A percentile compares a stretch with the other conserved stretches of the same genome.
Conservation (phyloP, 2,888 invertebrate species). For the Drepana falcataria region DNA sequence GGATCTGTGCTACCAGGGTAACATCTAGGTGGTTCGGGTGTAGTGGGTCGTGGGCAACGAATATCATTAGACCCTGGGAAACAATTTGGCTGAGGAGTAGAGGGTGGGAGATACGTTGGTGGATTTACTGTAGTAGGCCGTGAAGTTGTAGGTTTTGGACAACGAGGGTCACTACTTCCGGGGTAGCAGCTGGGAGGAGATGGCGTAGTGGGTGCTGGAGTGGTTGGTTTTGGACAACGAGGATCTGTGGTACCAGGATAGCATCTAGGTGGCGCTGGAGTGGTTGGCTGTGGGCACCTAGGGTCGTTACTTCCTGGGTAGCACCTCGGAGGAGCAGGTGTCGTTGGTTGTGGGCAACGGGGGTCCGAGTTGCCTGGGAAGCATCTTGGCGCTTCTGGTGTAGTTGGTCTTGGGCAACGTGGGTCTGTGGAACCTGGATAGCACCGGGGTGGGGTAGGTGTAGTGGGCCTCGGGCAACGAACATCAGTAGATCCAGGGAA, state of each 20-base stretch:
- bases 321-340: constrained; percentile 8
- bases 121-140: constrained; percentile 28
- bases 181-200: constrained; percentile 27
- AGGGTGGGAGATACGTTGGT: constrained; percentile 35
- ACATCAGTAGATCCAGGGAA: constrained; percentile 48
- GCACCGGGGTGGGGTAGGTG: constrained; percentile 25
- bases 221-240: constrained; percentile 18
- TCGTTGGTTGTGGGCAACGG: constrained; percentile 21
- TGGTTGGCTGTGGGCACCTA: constrained; percentile 13
- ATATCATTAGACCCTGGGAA: constrained; percentile 32
- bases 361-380: constrained; percentile 18
- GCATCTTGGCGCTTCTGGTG: constrained; percentile 23
- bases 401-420: constrained; percentile 28
- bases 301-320: constrained; percentile 7
- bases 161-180: constrained; percentile 36
- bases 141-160: constrained; percentile 24
- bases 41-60: constrained; percentile 24
- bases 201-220: constrained; percentile 11
- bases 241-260: constrained; percentile 15
- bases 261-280: constrained; percentile 11
- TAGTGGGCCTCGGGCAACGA: constrained; percentile 30
- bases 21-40: constrained; percentile 23
- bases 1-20: constrained; percentile 33
- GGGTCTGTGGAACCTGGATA: constrained; percentile 41
- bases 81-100: constrained; percentile 23